Conservation (phyloP, 2,888 invertebrate species). For the Pristionchus entomophagus region DNA sequence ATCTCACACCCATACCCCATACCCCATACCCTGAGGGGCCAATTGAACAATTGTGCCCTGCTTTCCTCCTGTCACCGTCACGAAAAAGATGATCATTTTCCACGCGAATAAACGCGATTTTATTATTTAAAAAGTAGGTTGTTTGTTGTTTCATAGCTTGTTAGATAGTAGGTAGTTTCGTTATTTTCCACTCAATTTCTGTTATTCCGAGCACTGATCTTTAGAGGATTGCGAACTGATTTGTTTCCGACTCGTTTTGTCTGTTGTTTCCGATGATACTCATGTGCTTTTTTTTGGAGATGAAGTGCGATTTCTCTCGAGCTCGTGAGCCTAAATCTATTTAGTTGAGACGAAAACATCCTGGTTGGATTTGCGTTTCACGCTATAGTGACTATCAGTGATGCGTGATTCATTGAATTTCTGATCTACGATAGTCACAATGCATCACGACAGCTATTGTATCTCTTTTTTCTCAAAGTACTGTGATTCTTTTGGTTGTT, state of each 20-base stretch:
- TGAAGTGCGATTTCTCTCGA: conserved; percentile 9
- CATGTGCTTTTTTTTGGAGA: conserved; percentile 5
- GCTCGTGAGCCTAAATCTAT: not conserved
- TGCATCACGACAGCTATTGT: not conserved
- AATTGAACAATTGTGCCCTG: not conserved
- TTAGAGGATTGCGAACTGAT: not conserved
- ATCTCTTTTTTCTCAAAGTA: not conserved
- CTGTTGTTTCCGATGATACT: conserved; percentile 36
- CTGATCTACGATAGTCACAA: not conserved
- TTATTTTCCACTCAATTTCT: conserved; percentile 8
- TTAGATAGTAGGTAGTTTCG: conserved; percentile 41
- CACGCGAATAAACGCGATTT: not conserved
- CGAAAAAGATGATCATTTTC: not conserved
- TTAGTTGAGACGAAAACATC: not conserved
- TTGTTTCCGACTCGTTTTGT: conserved; percentile 1
- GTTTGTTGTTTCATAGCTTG: conserved; percentile 47
- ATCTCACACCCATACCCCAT: not conserved
- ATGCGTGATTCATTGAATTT: not conserved
- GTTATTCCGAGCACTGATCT: conserved; percentile 16
- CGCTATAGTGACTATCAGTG: not conserved
- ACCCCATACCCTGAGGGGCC: too few relatives aligned
- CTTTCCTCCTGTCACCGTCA: not conserved
- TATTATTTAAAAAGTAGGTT: conserved; percentile 30
- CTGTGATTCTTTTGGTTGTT: not conserved
- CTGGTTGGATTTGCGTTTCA: not conserved